phyloP scores from a whole-genome alignment of 2,113 vertebrate species.

The Talpa occidentalis region DNA sequence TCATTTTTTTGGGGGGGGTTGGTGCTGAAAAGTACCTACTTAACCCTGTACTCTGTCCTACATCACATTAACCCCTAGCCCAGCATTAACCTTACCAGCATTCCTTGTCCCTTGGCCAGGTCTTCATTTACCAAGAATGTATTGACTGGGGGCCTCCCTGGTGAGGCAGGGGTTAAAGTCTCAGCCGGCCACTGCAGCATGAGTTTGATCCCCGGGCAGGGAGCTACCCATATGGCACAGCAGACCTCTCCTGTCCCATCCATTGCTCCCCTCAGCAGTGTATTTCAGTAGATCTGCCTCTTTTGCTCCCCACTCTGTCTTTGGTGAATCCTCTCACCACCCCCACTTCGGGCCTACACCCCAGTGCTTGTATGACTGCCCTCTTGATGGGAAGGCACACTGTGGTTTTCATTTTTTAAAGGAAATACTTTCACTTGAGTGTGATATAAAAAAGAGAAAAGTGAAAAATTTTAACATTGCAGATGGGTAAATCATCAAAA shows the following conservation, averaged over 20 bases:
- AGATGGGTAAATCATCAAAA: not conserved
- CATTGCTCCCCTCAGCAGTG: too few species aligned
- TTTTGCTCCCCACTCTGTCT: too few species aligned
- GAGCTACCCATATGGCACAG: too few species aligned
- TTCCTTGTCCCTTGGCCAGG: accelerated
- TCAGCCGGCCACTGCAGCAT: not conserved
- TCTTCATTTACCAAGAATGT: not conserved
- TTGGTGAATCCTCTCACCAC: too few species aligned
- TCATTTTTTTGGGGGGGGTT: not conserved
- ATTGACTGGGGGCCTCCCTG: not conserved
- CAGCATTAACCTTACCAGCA: too few species aligned
- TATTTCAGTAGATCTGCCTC: too few species aligned
- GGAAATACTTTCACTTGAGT: not conserved
- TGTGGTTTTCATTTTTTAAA: not conserved
- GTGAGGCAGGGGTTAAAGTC: not conserved
- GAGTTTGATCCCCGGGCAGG: too few species aligned
- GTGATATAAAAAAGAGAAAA: not conserved
- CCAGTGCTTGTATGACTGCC: not conserved
- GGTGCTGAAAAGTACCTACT: not conserved
- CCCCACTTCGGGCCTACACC: too few species aligned
- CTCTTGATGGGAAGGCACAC: not conserved
- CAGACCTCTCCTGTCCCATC: too few species aligned
- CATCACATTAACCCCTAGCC: too few species aligned
- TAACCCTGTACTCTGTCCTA: not conserved
- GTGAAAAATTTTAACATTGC: not conserved